Conservation (phyloP, 1,140 invertebrate species). For the Lepeophtheirus salmonis region DNA sequence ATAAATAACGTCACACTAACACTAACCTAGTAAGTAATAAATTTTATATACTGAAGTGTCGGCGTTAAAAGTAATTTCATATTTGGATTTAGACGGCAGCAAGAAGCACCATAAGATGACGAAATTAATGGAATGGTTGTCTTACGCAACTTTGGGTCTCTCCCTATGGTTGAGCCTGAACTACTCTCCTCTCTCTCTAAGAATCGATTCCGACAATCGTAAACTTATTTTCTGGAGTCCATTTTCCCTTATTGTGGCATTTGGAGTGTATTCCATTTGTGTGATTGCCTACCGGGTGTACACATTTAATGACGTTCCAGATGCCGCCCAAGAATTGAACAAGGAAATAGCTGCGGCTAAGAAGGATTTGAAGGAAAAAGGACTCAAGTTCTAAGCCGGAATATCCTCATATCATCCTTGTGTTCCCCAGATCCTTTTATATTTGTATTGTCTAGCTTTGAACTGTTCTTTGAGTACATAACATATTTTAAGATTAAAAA, state of each 20-base stretch:
- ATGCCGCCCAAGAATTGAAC: slow-evolving; percentile 7
- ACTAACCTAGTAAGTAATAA: no score
- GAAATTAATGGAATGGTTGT: slow-evolving; percentile 11
- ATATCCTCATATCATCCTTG: no score
- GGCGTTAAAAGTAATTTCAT: no score
- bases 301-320: slow-evolving; percentile 9
- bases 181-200: neutral
- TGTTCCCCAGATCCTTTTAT: no score
- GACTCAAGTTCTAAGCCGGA: neutral
- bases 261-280: slow-evolving; percentile 4
- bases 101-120: no score
- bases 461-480: no score
- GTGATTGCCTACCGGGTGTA: slow-evolving; percentile 6
- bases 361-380: slow-evolving; percentile 2
- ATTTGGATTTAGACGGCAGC: no score
- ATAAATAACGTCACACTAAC: no score
- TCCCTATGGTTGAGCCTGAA: neutral
- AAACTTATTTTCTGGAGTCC: neutral
- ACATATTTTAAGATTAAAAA: slow-evolving; percentile 1
- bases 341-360: slow-evolving; percentile 5
- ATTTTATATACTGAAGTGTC: no score
- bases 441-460: no score
- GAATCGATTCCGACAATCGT: neutral
- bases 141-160: neutral
- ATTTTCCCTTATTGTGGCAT: neutral